Evolutionary conservation across 2,113 vertebrate species (phyloP), one percentile per base, ranked within the genome.

Genomic region (Calidris pygmaea): DNA sequence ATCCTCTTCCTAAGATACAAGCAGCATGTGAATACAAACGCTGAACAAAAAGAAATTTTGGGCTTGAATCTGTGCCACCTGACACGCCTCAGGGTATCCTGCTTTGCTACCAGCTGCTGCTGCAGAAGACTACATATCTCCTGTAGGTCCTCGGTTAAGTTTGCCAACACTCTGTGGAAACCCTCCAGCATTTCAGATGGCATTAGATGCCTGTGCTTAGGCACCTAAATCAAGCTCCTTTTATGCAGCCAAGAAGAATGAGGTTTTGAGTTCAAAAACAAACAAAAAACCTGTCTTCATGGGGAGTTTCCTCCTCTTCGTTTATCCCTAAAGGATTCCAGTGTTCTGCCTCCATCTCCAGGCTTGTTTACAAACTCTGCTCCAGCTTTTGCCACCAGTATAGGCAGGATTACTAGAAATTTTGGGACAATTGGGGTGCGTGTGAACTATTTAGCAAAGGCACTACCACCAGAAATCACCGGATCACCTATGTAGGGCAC

Each of bases 61-160:
- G 50, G 20, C 73, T 94, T 89, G 52, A 87, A 78, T 75, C 56
- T 52, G 19, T 75, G 84, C 77, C 87, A 94, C 81, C 34, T 82
- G 70, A 94, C 43, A 82, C 60, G 70, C 84, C 70, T 70, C 48
- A 43, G 89, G 84, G 70, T 91, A 85, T 72, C 66, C 77, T 78
- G 73, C 77, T 89, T 87, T 89, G 84, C 65, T 78, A 87, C 80
- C 87, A 92, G 86, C 89, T 91, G 93, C 60, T 87, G 63, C 56
- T 67, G 47, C 34, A 84, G 75, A 71, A 84, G 52, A 89, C 60
- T 56, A 29, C 1, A 0, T 18, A 75, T 47, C 52, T 92, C 70
- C 73, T 72, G 26, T 56, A 91, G 77, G 39, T 43, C 43, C 39
- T 29, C 2, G 1, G 30, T 67, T 55, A 75, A 39, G 55, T 60